phyloP scores from a whole-genome alignment of 2,797 vertebrate genomes.

The Amblyopsis hoosieri region DNA sequence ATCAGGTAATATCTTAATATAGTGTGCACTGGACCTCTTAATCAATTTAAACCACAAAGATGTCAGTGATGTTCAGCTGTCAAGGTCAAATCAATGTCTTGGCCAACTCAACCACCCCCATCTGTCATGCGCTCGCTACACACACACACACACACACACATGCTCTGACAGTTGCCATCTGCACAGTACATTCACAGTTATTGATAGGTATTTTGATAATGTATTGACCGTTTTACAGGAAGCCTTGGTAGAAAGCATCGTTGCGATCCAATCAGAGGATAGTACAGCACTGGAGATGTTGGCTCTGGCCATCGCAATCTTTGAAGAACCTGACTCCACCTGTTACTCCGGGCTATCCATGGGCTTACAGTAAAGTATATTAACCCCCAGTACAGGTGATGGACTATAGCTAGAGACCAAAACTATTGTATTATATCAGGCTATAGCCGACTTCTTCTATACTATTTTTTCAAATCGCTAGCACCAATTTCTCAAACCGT shows the following conservation, averaged over 20 bases:
- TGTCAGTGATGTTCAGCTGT: constrained; percentile 35
- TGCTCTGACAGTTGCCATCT: constrained; percentile 45
- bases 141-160: constrained; percentile 15
- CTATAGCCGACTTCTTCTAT: too few relatives aligned
- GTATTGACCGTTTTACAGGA: constrained; percentile 33
- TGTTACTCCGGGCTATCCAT: too few relatives aligned
- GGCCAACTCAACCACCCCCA: constrained; percentile 50
- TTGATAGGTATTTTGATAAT: constrained; percentile 13
- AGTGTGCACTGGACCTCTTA: constrained; percentile 9
- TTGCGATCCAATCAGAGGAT: constrained; percentile 24
- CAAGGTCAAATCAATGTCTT: constrained; percentile 74
- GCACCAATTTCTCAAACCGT: too few relatives aligned
- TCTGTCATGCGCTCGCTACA: constrained; percentile 57
- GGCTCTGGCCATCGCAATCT: too few relatives aligned
- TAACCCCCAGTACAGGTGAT: too few relatives aligned
- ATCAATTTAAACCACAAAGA: constrained; percentile 7
- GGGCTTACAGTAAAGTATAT: too few relatives aligned
- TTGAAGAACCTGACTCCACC: too few relatives aligned
- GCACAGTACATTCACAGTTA: constrained; percentile 31
- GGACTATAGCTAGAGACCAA: too few relatives aligned
- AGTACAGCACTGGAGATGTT: constrained; percentile 34
- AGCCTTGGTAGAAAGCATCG: constrained; percentile 16
- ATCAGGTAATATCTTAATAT: constrained; percentile 9
- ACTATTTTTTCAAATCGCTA: too few relatives aligned
- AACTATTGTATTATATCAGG: too few relatives aligned